Conservation (phyloP, 2,797 vertebrate genomes). For the Myotis vivesi region DNA sequence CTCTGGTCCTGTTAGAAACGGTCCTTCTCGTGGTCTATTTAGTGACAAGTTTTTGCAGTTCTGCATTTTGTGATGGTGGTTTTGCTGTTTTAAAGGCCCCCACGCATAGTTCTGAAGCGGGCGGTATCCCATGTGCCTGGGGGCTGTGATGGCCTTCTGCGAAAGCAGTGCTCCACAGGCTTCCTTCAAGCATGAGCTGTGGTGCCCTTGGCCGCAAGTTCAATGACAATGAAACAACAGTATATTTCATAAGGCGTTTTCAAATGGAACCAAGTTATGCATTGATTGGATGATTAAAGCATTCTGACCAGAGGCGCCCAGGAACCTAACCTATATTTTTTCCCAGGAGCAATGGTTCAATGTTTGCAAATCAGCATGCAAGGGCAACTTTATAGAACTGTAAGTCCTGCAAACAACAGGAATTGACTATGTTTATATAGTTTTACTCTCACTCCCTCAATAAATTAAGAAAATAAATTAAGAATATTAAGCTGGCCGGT, state of each 20-base stretch:
- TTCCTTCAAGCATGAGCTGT: background rate
- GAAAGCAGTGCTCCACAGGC: background rate
- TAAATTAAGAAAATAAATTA: constrained; percentile 1
- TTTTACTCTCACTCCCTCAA: background rate
- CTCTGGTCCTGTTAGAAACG: background rate
- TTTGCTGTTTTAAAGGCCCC: background rate
- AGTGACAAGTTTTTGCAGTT: background rate
- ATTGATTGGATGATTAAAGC: background rate
- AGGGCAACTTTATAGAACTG: background rate
- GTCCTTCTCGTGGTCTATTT: background rate
- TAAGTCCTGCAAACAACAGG: background rate
- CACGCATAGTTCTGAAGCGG: background rate
- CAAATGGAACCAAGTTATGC: background rate
- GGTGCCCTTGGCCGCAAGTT: background rate
- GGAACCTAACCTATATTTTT: background rate
- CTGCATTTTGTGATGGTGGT: background rate
- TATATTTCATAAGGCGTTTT: background rate
- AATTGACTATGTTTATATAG: background rate
- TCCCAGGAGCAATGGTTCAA: background rate
- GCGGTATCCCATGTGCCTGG: background rate
- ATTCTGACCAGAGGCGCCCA: background rate
- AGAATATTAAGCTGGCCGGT: background rate
- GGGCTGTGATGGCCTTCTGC: background rate
- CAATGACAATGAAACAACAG: background rate
- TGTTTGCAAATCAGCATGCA: background rate